Conservation (phyloP, 2,797 vertebrate species). For the Emydoidea blandingii region DNA sequence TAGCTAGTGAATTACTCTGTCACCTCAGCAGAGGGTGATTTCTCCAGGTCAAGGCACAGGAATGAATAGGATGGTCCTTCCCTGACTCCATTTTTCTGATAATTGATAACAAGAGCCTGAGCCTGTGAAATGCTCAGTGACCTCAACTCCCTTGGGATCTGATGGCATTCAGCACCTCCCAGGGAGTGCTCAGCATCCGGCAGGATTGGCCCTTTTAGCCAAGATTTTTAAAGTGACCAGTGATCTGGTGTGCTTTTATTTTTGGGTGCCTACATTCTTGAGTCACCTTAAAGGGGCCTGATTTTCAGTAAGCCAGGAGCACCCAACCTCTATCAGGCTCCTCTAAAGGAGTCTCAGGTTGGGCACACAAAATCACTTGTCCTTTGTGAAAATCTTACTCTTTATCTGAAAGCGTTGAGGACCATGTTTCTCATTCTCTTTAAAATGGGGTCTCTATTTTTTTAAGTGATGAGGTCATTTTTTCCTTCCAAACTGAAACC, state of each 20-base stretch:
- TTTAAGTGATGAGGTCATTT: neutral
- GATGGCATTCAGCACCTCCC: neutral
- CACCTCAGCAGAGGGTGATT: neutral
- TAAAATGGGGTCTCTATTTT: slow-evolving; percentile 2
- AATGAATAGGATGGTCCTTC: rapidly evolving
- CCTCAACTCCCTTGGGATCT: rapidly evolving
- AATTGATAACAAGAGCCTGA: neutral
- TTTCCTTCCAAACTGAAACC: neutral
- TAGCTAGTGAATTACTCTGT: neutral
- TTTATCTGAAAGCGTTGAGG: neutral
- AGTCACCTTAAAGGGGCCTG: neutral
- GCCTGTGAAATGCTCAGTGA: rapidly evolving
- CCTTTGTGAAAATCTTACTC: neutral
- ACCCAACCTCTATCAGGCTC: rapidly evolving
- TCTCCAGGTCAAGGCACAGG: neutral
- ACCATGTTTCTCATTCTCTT: rapidly evolving
- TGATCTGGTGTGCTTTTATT: neutral
- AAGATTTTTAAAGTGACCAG: neutral
- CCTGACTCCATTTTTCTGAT: neutral
- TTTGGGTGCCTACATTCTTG: neutral
- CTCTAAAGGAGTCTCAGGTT: neutral
- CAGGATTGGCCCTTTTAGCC: neutral
- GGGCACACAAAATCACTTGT: rapidly evolving
- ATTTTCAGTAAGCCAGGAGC: neutral
- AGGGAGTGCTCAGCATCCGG: rapidly evolving